These are phyloP conservation scores for Drosophila silvestris DNA, from an alignment of 2,888 invertebrate genomes.

Conservation along the genomic window DNA sequence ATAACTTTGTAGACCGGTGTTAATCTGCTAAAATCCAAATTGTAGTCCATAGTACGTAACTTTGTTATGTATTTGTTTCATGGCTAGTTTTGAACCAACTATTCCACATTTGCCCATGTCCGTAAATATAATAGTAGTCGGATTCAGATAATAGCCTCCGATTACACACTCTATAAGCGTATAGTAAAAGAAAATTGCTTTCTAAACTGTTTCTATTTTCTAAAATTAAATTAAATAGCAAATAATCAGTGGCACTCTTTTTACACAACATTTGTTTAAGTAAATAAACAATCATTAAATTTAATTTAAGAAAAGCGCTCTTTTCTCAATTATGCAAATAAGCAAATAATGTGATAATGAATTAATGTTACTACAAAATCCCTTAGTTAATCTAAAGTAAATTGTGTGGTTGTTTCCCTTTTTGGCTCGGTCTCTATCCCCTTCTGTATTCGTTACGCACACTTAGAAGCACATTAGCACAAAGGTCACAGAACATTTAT, in stretches of 20 bases:
- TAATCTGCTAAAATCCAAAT: neutral
- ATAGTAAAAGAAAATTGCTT: neutral
- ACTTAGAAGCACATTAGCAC: slow-evolving; percentile 62
- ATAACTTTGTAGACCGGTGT: neutral
- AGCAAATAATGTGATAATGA: neutral
- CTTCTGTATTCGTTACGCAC: slow-evolving; percentile 14
- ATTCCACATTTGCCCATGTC: neutral
- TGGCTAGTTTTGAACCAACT: neutral
- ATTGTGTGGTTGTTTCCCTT: neutral
- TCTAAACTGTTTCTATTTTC: neutral
- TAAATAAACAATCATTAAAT: neutral
- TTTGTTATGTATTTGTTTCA: no score
- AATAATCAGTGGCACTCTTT: neutral
- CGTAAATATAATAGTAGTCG: neutral
- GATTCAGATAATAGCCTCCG: neutral
- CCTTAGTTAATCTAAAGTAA: neutral
- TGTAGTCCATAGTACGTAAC: neutral
- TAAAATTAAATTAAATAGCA: neutral
- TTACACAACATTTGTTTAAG: neutral
- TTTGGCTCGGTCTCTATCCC: neutral
- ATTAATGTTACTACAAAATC: neutral
- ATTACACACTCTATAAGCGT: neutral
- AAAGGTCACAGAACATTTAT: slow-evolving; percentile 70
- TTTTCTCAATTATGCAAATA: neutral
- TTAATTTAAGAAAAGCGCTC: neutral